Base-by-base conservation (phyloP, 2,888 invertebrate genomes). In the Drosophila robusta region DNA sequence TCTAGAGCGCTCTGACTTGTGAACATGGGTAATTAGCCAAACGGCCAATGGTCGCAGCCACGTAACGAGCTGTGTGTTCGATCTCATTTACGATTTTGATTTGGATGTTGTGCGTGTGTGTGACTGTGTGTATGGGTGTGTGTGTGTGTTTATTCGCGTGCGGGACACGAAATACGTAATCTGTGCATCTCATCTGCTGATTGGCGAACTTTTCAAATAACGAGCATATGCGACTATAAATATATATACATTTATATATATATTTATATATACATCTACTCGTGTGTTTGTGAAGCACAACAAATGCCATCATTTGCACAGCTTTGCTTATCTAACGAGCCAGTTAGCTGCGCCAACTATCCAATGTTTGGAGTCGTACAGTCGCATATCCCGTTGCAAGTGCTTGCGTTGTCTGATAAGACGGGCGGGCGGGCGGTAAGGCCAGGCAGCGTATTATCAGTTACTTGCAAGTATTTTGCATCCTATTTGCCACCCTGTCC, bases 401-500 rank as follows among this genome's bases (percentile, higher is more conserved):
- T 38, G 41, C 57, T 45, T 32, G 36, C 34, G 50, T 47, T 32
- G 55, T 12, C 42, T 73, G 79, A 74, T 74, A 74, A 68, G 74
- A 14, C 24, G 29, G 26, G 47, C 38, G 7, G 46, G 55, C 2
- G 24, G 24, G 16, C 2, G 24, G 24, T n/a, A 46, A 61, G 12
- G 66, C 62, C 61, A 69, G 66, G 42, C 47, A 44, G 60, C 55
- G 66, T 75, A 90, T 85, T 90, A 89, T 90, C 90, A 87, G 90
- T 85, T 83, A 83, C 74, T 89, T 89, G 89, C 90, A 90, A 89
- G 90, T 82, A 89, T 78, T 90, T 90, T 90, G 90, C 89, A 90
- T 80, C 73, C 81, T 76, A 78, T 73, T 80, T 75, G 55, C 55
- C 57, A 60, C 54, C 44, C 68, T 41, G 47, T 56, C 55, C 29